Evolutionary conservation across 2,888 invertebrate genomes (phyloP), one percentile per base, ranked within the genome.

Genomic region (Nymphalis c-album): DNA sequence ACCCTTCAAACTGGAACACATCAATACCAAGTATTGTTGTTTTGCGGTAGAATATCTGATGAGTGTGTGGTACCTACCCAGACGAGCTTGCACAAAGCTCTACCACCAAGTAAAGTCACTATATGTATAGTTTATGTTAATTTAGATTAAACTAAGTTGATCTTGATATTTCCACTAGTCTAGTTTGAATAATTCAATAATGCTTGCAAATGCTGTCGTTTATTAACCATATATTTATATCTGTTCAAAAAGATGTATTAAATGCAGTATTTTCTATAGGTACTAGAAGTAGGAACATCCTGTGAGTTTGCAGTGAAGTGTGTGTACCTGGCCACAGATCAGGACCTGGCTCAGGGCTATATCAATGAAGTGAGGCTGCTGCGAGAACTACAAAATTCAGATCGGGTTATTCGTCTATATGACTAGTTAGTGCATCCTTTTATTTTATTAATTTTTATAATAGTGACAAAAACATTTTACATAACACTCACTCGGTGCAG

Each of bases 291-390:
- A 35, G 84, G 85, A 16, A 91, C 93, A 55, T 93, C 90, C 0
- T 90, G 93, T 71, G 92, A 95, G 70, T 93, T 94, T 75, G 98
- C 97, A 0, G 94, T 98, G 57, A 97, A 98, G 90, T 94, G 95
- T 78, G 98, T 99, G 0, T 94, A 96, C 85, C 89, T 99, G 61
- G 94, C 94, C 22, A 94, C 94, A 26, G 97, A 97, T 83, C 93
- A 94, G 61, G 93, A 94, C 16, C 93, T 96, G 35, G 94, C 96
- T 0, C 93, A 95, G 74, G 96, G 97, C 45, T 98, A 97, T 85
- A 92, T 96, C 72, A 98, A 99, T 80, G 99, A 99, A 91, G 97
- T 98, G 59, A 93, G 95, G 68, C 90, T 98, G 75, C 91, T 99
- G 70, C 90, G 95, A 50, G 95, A 95, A 77, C 92, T 99, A 48